Conservation (phyloP, 1,140 invertebrate genomes). For the Diuraphis noxia region DNA sequence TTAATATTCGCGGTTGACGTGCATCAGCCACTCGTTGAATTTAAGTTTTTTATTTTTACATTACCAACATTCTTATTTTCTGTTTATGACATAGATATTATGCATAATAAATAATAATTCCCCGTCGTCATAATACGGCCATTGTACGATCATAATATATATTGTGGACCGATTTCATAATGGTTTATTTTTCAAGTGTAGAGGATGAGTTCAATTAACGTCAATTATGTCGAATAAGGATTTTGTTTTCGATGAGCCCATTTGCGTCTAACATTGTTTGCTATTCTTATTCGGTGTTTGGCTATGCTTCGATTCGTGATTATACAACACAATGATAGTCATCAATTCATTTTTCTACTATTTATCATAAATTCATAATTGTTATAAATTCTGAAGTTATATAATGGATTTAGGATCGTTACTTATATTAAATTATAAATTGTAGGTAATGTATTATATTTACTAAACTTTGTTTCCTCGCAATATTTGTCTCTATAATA, state of each 20-base stretch:
- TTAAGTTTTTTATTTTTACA: slow-evolving; percentile 11
- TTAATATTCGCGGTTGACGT: neutral
- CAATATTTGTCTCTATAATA: neutral
- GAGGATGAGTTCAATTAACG: slow-evolving; percentile 37
- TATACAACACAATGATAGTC: neutral
- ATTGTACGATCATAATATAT: neutral
- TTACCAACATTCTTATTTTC: neutral
- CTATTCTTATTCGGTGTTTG: neutral
- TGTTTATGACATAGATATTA: neutral
- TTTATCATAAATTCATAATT: neutral
- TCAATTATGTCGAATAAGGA: slow-evolving; percentile 25
- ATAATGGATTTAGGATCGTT: neutral
- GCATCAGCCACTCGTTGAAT: neutral
- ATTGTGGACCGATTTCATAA: slow-evolving; percentile 20
- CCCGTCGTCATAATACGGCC: neutral
- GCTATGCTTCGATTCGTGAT: neutral
- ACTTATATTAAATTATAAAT: neutral
- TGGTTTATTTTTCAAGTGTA: slow-evolving; percentile 12
- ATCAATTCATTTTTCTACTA: neutral
- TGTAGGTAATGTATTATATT: too few relatives aligned
- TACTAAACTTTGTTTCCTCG: neutral
- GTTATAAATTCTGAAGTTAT: neutral
- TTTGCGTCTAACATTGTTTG: neutral
- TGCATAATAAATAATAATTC: slow-evolving; percentile 2
- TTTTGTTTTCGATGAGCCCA: slow-evolving; percentile 29